phyloP scores from a whole-genome alignment of 1,140 invertebrate genomes.

The Pogonomyrmex californicus region DNA sequence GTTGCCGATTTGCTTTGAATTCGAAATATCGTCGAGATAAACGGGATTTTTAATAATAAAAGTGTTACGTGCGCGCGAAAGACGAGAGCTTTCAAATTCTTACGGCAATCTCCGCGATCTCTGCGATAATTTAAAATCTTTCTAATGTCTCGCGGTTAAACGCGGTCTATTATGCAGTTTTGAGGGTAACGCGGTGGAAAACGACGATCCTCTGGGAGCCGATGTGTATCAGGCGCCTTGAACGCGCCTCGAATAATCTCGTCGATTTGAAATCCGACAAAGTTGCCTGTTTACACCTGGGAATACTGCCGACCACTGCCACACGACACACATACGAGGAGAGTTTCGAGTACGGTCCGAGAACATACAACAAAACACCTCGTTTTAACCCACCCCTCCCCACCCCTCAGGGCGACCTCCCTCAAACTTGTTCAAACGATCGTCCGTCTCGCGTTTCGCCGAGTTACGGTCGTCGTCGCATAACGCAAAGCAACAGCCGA shows the following conservation, averaged over 20 bases:
- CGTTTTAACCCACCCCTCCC: slow-evolving; percentile 48
- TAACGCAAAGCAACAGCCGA: slow-evolving; percentile 41
- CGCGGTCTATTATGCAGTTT: neutral
- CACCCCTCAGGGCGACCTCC: slow-evolving; percentile 15
- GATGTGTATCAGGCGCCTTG: slow-evolving; percentile 35
- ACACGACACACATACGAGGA: neutral
- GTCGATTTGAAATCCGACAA: slow-evolving; percentile 56
- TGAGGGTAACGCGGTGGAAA: neutral
- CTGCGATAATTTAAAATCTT: neutral
- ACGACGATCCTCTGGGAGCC: neutral
- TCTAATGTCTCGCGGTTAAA: neutral
- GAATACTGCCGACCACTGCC: slow-evolving; percentile 23
- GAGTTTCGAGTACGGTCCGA: slow-evolving; percentile 47
- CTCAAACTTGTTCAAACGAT: slow-evolving; percentile 59
- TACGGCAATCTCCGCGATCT: neutral
- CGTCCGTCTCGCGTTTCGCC: slow-evolving; percentile 58
- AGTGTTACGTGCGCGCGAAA: neutral
- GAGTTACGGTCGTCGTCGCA: slow-evolving; percentile 63
- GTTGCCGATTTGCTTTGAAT: neutral
- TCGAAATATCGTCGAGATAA: neutral
- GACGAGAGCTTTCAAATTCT: neutral
- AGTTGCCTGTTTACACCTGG: slow-evolving; percentile 49
- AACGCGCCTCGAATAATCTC: slow-evolving; percentile 52
- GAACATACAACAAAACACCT: slow-evolving; percentile 59
- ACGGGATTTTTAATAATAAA: neutral